A percentile compares a stretch with the other conserved stretches of the same genome.
Conservation (phyloP, 2,113 vertebrate species). For the Oceanites oceanicus region DNA sequence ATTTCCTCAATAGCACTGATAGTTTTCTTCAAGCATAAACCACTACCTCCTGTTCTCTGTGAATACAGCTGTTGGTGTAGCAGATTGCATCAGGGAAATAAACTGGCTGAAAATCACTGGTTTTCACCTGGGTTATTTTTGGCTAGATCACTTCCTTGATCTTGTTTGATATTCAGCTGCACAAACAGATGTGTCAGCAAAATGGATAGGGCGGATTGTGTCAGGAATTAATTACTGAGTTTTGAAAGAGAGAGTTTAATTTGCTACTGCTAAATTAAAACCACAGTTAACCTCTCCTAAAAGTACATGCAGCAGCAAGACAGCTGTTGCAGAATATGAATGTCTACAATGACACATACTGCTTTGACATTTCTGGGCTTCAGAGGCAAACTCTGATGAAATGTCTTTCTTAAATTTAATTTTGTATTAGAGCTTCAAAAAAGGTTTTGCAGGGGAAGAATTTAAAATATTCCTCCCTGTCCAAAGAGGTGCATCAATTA, state of each 20-base stretch:
- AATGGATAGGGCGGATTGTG: not conserved
- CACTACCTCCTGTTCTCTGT: not conserved
- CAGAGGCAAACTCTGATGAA: not conserved
- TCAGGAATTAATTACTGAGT: conserved; percentile 11
- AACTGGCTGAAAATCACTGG: not conserved
- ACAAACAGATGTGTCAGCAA: conserved; percentile 23
- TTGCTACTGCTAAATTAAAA: conserved; percentile 1
- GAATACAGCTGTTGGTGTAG: not conserved
- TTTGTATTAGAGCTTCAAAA: not conserved
- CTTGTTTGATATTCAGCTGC: not conserved
- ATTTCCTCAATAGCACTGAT: not conserved
- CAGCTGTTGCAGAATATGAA: not conserved
- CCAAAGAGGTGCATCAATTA: not conserved
- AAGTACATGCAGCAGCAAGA: not conserved
- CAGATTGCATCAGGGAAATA: not conserved
- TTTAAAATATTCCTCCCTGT: not conserved
- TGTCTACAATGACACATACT: not conserved
- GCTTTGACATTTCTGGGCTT: conserved; percentile 18
- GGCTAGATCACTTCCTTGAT: not conserved
- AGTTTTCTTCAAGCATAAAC: not conserved
- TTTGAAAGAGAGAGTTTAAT: not conserved
- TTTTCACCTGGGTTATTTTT: conserved; percentile 18
- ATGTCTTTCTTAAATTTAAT: not conserved
- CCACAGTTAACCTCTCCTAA: not conserved
- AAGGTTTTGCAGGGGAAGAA: not conserved